Evolutionary conservation across 2,113 vertebrate species (phyloP).

Genomic region (Stegastes partitus): DNA sequence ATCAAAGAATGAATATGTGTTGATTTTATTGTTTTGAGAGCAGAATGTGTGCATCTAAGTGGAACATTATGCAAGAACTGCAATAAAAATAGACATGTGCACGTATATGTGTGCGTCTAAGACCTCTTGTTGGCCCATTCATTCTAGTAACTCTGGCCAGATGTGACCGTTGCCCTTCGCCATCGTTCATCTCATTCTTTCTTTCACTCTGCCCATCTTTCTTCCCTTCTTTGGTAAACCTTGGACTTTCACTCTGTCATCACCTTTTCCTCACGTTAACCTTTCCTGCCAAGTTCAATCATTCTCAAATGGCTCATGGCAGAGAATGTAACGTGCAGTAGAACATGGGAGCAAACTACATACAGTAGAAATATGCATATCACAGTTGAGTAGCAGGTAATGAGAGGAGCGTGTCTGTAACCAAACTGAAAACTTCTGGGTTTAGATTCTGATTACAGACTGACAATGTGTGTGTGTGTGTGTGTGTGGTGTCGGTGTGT

Average conservation of each 20-base stretch:
- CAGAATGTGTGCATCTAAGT: background rate
- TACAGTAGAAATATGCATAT: background rate
- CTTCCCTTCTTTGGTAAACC: constrained; percentile 56
- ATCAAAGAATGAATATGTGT: background rate
- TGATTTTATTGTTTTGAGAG: background rate
- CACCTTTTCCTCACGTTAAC: constrained; percentile 35
- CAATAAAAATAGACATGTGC: background rate
- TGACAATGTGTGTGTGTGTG: constrained; percentile 10
- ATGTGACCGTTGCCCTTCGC: constrained; percentile 60
- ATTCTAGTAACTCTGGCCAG: constrained; percentile 64
- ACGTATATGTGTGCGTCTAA: constrained; percentile 13
- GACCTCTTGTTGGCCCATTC: constrained; percentile 33
- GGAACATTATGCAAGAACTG: constrained; percentile 15
- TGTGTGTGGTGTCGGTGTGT: constrained; percentile 9
- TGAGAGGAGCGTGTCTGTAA: constrained; percentile 37
- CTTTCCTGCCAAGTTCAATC: constrained; percentile 31
- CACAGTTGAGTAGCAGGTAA: constrained; percentile 6
- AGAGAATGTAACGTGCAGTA: background rate
- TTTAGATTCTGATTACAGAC: constrained; percentile 29
- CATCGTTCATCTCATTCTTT: constrained; percentile 42
- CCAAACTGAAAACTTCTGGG: constrained; percentile 2
- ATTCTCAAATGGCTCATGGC: background rate
- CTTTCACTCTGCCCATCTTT: constrained; percentile 28
- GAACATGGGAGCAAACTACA: background rate
- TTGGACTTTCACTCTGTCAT: constrained; percentile 41